A percentile compares a stretch with the other conserved stretches of the same genome.
Conservation (phyloP, 1,140 invertebrate genomes). For the Pectinophora gossypiella region DNA sequence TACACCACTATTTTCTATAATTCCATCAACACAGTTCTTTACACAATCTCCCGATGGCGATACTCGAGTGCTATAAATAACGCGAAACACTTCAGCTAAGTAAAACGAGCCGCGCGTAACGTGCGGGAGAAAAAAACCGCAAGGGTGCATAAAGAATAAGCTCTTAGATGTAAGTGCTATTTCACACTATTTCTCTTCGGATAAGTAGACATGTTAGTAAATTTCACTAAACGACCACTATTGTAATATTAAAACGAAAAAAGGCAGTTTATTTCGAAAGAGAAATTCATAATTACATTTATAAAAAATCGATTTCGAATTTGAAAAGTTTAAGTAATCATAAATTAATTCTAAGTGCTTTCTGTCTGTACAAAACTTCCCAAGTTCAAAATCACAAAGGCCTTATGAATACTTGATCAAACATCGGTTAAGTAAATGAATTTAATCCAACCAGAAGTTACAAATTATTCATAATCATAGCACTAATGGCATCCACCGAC, state of each 20-base stretch:
- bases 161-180: conserved; percentile 39
- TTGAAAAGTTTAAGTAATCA: no score
- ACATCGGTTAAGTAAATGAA: no score
- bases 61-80: conserved; percentile 30
- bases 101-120: conserved; percentile 23
- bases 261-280: no score
- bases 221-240: no score
- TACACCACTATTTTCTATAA: not conserved
- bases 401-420: no score
- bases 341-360: no score
- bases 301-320: no score
- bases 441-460: no score
- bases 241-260: no score
- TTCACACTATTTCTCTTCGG: conserved; percentile 27
- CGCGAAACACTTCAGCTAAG: conserved; percentile 20
- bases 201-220: not conserved
- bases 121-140: conserved; percentile 18
- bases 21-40: conserved; percentile 2
- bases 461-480: not conserved
- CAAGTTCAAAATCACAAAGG: no score
- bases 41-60: conserved; percentile 10
- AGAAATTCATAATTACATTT: no score
- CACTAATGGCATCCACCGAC: not conserved
- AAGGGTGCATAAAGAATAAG: conserved; percentile 56
- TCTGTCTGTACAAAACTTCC: no score